Percentiles rank a stretch among this genome's conserved stretches.
These are phyloP conservation scores for Trissoscelio sp. DNA, from an alignment of 2,888 invertebrate species.

Conservation along the genomic window DNA sequence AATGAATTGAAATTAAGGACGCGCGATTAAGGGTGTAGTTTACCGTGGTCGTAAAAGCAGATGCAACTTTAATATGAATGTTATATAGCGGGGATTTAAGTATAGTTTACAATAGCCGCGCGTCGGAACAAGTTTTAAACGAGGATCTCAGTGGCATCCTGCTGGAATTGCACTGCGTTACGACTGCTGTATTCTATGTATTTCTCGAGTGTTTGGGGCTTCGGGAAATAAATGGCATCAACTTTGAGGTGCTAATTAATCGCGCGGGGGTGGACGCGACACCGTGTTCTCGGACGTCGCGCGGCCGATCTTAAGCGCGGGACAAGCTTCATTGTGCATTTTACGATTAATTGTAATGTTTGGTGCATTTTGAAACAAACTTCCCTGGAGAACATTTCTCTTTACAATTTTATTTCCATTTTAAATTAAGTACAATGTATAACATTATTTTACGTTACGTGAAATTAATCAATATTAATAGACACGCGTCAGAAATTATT, in stretches of 20 bases:
- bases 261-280: slow-evolving; percentile 8
- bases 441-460: too few species aligned
- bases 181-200: slow-evolving; percentile 22
- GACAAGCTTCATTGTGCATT: slow-evolving; percentile 14
- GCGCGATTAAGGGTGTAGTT: slow-evolving; percentile 56
- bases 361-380: not conserved
- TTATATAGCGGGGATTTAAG: slow-evolving; percentile 41
- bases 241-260: slow-evolving; percentile 37
- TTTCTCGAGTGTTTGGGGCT: slow-evolving; percentile 9
- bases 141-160: slow-evolving; percentile 26
- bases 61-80: slow-evolving; percentile 64
- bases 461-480: too few species aligned
- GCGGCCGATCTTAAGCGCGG: not conserved
- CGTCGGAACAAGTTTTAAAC: slow-evolving; percentile 34
- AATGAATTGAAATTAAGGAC: slow-evolving; percentile 59
- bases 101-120: slow-evolving; percentile 44
- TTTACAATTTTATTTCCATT: not conserved
- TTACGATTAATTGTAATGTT: not conserved
- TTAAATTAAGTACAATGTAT: too few species aligned
- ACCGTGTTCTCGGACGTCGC: slow-evolving; percentile 8
- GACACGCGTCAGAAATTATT: too few species aligned
- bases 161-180: slow-evolving; percentile 30
- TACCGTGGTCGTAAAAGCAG: slow-evolving; percentile 51
- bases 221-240: slow-evolving; percentile 7
- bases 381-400: not conserved